Evolutionary conservation across 2,113 vertebrate genomes (phyloP).

Genomic region (Barnardius zonarius): DNA sequence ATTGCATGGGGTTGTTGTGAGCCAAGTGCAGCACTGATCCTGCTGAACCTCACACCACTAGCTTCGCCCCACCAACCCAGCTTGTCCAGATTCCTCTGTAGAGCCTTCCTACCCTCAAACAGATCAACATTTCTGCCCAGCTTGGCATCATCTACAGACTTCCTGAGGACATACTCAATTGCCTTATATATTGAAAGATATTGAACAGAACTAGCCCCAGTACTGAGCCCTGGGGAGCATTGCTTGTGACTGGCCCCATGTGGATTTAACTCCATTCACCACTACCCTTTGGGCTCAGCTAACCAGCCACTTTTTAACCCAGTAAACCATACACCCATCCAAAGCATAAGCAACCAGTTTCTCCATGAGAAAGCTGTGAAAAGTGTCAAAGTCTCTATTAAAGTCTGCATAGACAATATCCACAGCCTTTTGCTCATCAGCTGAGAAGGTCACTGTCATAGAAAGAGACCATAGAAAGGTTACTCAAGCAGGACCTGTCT

Average conservation of each 20-base stretch:
- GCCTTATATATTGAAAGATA: neutral
- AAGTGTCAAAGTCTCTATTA: neutral
- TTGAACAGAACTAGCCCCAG: neutral
- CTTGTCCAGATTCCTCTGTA: neutral
- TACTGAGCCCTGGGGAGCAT: too few relatives aligned
- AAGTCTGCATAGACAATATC: neutral
- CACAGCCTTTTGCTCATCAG: neutral
- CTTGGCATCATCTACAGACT: neutral
- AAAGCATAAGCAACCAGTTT: neutral
- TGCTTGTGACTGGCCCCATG: neutral
- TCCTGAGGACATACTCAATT: neutral
- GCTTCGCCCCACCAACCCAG: neutral
- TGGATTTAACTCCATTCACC: neutral
- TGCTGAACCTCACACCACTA: neutral
- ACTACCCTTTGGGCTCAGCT: neutral
- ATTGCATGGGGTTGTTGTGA: neutral
- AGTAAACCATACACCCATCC: neutral
- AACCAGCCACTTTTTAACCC: neutral
- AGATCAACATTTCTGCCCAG: neutral
- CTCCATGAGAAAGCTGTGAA: neutral
- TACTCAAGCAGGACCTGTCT: neutral
- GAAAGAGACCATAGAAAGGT: neutral
- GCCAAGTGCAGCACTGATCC: neutral
- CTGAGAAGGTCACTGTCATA: neutral
- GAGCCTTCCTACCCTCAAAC: neutral